These are phyloP conservation scores for Pantelozetes paolii DNA, from an alignment of 2,888 invertebrate species.

Conservation along the genomic window DNA sequence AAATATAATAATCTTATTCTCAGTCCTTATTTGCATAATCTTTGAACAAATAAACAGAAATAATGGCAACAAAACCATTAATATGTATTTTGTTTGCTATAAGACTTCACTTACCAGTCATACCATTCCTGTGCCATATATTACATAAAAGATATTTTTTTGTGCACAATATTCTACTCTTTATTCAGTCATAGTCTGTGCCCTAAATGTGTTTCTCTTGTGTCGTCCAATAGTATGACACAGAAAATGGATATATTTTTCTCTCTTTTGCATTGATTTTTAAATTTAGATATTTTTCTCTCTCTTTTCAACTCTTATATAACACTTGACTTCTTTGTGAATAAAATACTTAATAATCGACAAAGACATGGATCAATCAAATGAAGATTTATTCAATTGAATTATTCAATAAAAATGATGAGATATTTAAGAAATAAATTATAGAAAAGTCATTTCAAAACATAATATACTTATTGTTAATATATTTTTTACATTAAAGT, in stretches of 20 bases:
- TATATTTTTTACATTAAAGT: too few relatives aligned
- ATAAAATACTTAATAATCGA: not conserved
- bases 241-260: not conserved
- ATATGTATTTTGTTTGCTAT: not conserved
- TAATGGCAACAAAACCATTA: constrained; percentile 22
- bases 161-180: not conserved
- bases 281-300: not conserved
- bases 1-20: constrained; percentile 3
- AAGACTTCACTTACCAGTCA: not conserved
- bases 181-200: not conserved
- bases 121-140: not conserved
- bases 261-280: not conserved
- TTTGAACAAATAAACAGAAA: constrained; percentile 18
- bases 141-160: not conserved
- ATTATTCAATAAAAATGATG: too few relatives aligned
- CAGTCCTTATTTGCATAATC: constrained; percentile 24
- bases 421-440: too few relatives aligned
- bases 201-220: too few relatives aligned
- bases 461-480: too few relatives aligned
- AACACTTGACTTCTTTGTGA: not conserved
- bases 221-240: too few relatives aligned
- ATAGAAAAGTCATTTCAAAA: too few relatives aligned
- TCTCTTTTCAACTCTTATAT: not conserved
- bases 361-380: not conserved
- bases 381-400: not conserved